Conservation (phyloP, 1,140 invertebrate genomes). For the Papilio polytes region DNA sequence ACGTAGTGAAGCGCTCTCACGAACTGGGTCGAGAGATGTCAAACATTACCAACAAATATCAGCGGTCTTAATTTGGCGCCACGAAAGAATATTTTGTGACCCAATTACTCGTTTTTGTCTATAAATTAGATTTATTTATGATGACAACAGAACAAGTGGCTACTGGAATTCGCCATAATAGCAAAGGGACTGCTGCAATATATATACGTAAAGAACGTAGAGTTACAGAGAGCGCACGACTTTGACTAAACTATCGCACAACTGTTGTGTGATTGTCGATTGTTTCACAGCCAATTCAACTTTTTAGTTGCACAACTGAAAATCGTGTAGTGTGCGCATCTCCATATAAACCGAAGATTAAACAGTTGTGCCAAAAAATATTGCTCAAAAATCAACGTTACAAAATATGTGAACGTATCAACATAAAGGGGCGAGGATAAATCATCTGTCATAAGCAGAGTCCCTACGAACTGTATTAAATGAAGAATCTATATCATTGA, state of each 20-base stretch:
- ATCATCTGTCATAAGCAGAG: not conserved
- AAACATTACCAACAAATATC: conserved; percentile 27
- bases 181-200: too few relatives aligned
- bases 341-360: too few relatives aligned
- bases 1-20: not conserved
- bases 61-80: not conserved
- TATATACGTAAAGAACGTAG: too few relatives aligned
- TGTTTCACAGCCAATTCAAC: too few relatives aligned
- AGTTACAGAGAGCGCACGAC: too few relatives aligned
- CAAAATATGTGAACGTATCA: not conserved
- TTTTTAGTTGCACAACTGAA: too few relatives aligned
- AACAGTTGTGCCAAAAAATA: not conserved
- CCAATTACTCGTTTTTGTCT: not conserved
- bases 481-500: not conserved
- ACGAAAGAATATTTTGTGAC: not conserved
- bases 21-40: conserved; percentile 23
- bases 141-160: too few relatives aligned
- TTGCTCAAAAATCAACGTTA: not conserved
- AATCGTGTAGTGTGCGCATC: too few relatives aligned
- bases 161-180: too few relatives aligned
- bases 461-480: not conserved
- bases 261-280: too few relatives aligned
- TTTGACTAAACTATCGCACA: too few relatives aligned
- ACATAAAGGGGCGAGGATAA: not conserved
- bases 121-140: too few relatives aligned